These are phyloP conservation scores for Amphipyra berbera DNA, from an alignment of 2,888 invertebrate genomes.

Conservation along the genomic window DNA sequence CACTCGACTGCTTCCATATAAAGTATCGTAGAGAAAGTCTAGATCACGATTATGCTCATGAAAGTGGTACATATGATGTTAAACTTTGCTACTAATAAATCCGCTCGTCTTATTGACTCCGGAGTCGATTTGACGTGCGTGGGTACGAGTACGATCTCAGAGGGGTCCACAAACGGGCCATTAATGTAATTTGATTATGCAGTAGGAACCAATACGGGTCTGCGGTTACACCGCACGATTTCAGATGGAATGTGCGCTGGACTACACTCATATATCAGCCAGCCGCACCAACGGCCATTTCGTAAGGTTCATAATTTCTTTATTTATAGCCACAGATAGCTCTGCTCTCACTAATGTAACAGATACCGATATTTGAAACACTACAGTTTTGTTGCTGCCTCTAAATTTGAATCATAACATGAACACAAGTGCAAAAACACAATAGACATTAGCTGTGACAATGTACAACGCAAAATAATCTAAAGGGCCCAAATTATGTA, in stretches of 20 bases:
- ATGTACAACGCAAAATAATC: background rate
- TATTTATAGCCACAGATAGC: constrained; percentile 50
- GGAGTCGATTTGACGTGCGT: constrained; percentile 30
- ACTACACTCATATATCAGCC: constrained; percentile 40
- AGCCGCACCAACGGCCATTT: constrained; percentile 32
- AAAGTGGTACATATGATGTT: constrained; percentile 37
- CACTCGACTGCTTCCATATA: constrained; percentile 34
- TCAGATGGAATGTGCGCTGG: constrained; percentile 54
- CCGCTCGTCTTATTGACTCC: constrained; percentile 33
- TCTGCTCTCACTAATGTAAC: constrained; percentile 25
- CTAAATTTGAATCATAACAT: background rate
- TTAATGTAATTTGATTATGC: constrained; percentile 63
- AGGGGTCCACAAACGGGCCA: constrained; percentile 51
- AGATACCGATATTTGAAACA: constrained; percentile 17
- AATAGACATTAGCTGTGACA: background rate
- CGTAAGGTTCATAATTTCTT: constrained; percentile 56
- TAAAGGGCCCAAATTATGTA: constrained; percentile 5
- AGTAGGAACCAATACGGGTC: constrained; percentile 61
- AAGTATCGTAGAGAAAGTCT: constrained; percentile 45
- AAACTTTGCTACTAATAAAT: constrained; percentile 30
- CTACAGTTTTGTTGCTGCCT: constrained; percentile 3
- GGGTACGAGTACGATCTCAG: constrained; percentile 25
- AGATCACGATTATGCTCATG: constrained; percentile 45
- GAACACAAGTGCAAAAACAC: background rate
- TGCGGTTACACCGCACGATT: constrained; percentile 59